These are phyloP conservation scores for Stenichneumon culpator DNA, from an alignment of 2,888 invertebrate species.

Conservation along the genomic window DNA sequence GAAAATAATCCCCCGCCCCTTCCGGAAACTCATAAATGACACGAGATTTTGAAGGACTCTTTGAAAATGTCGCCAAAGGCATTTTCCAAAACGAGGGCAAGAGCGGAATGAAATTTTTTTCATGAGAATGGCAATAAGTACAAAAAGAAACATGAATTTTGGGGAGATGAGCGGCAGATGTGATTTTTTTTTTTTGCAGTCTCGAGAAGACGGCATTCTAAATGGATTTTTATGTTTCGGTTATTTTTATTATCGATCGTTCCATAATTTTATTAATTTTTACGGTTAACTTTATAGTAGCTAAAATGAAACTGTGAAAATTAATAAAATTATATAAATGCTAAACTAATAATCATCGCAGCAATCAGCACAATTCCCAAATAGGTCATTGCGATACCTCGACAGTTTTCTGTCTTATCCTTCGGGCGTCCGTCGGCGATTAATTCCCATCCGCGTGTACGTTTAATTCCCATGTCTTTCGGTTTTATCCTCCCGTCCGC, in stretches of 20 bases:
- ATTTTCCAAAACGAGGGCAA: constrained; percentile 20
- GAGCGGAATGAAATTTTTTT: constrained; percentile 22
- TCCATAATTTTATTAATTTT: not conserved
- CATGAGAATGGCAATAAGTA: not conserved
- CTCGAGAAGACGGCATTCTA: not conserved
- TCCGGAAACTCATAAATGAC: constrained; percentile 55
- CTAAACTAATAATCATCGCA: not conserved
- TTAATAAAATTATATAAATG: not conserved
- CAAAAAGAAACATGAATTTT: not conserved
- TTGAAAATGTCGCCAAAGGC: constrained; percentile 44
- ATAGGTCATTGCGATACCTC: constrained; percentile 12
- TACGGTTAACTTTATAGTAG: not conserved
- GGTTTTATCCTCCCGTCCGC: constrained; percentile 30
- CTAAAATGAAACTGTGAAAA: not conserved
- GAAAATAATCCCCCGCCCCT: constrained; percentile 61
- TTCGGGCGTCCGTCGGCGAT: constrained; percentile 40
- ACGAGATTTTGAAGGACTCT: constrained; percentile 30
- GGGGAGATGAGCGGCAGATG: constrained; percentile 1
- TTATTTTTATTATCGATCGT: not conserved
- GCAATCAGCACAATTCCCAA: constrained; percentile 26
- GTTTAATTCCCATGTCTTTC: constrained; percentile 41
- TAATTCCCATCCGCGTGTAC: constrained; percentile 50
- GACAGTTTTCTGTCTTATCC: not conserved
- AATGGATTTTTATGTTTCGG: not conserved
- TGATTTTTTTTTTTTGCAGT: not conserved